A percentile compares a stretch with the other conserved stretches of the same genome.
Evolutionary conservation across 1,140 invertebrate genomes (phyloP).

Genomic region (Trichonephila clavipes): DNA sequence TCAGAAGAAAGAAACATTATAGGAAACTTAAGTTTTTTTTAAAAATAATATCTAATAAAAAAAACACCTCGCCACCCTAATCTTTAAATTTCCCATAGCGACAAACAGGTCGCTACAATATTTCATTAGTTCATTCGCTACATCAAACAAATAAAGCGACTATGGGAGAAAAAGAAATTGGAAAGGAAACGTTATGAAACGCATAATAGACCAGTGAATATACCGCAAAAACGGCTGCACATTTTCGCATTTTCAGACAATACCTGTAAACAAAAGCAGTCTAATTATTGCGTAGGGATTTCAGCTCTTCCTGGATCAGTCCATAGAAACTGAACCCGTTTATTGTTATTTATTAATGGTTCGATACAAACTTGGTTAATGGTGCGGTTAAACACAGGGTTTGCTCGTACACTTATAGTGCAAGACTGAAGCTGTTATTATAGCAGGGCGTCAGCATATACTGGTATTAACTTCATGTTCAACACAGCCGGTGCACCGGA

Average conservation of each 20-base stretch:
- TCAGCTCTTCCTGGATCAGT: constrained; percentile 4
- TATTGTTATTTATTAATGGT: constrained; percentile 56
- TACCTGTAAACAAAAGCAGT: background rate
- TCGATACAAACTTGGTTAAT: constrained; percentile 36
- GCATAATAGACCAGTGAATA: background rate
- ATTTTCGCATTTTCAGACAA: constrained; percentile 8
- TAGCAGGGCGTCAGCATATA: background rate
- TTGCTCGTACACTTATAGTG: background rate
- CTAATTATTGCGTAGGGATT: background rate
- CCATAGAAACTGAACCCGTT: background rate
- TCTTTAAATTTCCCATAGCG: background rate
- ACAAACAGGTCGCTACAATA: background rate
- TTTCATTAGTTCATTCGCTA: background rate
- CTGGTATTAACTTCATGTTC: background rate
- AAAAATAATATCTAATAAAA: too few species aligned
- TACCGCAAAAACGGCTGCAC: background rate
- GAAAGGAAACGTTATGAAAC: background rate
- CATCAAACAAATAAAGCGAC: background rate
- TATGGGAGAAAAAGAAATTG: background rate
- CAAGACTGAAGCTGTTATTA: background rate
- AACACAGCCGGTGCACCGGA: constrained; percentile 42
- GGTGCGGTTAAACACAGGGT: constrained; percentile 48
- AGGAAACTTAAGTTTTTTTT: too few species aligned
- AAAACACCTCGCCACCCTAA: background rate
- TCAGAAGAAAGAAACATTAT: too few species aligned